Base-by-base conservation (phyloP, 2,797 vertebrate genomes). In the Decapterus maruadsi region DNA sequence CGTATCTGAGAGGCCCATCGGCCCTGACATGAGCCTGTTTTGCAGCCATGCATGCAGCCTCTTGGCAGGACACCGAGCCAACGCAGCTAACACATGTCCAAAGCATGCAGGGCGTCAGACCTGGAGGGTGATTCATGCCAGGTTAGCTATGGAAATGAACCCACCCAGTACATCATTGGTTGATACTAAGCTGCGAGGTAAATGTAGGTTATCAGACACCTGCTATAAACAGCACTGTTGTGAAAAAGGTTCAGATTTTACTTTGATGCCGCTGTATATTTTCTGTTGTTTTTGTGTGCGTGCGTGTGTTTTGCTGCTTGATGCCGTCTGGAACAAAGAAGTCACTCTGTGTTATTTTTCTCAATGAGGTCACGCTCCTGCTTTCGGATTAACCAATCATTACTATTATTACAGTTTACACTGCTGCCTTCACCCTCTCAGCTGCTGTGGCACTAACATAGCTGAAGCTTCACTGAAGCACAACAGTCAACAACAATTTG, bases 41-140 rank as follows among this genome's bases (percentile, higher is more conserved):
- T 92, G 93, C 90, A 91, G 80, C 70, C 46, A 85, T 78, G 91
- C 92, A 81, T 93, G 90, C 90, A 88, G 83, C 75, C 80, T 90
- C 70, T 80, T 90, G 92, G 90, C 88, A 84, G 77, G 48, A 81
- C 73, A 13, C 38, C 8, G 60, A 75, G 70, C 76, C 70, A 68
- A 72, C 80, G 64, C 69, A 71, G 80, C 77, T 77, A 86, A 80
- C 83, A 77, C 84, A 87, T 90, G 87, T 86, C 80, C 72, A 80
- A 84, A 84, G 76, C 87, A 89, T 81, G 87, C 82, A 65, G 36
- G 77, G 82, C 59, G 68, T 77, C 68, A 81, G 83, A 69, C 72
- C 87, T 69, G 63, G 73, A 58, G 71, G 66, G 56, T 72, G 89
- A 85, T 68, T 87, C 72, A 75, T 81, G 84, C 82, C 78, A 72